Evolutionary conservation across 2,797 vertebrate species (phyloP), one percentile per base, ranked within the genome.

Genomic region (Muscicapa striata): DNA sequence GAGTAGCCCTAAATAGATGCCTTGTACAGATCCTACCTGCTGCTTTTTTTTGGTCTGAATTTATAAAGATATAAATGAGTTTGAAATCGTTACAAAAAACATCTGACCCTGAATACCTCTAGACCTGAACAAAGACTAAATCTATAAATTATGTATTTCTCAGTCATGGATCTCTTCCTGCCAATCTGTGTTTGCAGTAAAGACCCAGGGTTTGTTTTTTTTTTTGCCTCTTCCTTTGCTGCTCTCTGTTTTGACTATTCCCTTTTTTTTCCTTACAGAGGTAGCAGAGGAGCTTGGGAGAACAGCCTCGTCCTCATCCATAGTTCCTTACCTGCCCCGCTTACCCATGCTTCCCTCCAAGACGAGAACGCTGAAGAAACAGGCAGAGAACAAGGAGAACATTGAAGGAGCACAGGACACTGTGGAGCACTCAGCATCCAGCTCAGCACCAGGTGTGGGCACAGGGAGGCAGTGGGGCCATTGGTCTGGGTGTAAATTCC

Each of bases 201-300:
- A 78, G 84, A 81, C 41, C 1, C 17, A 24, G 57, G 8, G 21
- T 6, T 46, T 22, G 2, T 46, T 58, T 34, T 49, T 24, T 34
- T 41, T 57, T 16, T 72, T 67, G 63, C 7, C 13, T 46, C 16
- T 78, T 72, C 63, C 36, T 85, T 54, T 90, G 20, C 64, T 18
- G 9, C 29, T 75, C 61, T 83, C 27, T 87, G 23, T 84, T 91
- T 40, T 32, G 67, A 57, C 45, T 70, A 2, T 80, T 94, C 32
- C 22, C 15, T 87, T 96, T 85, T 46, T 46, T 14, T 32, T 15
- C 61, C 49, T 96, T 94, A 30, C 97, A 99, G 99, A 99, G 97
- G 99, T 99, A 64, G 99, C 99, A 89, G 99, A 99, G 97, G 99
- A 99, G 97, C 98, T 99, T 54, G 99, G 99, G 94, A 99, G 99